Conservation (phyloP, 1,140 invertebrate genomes). For the Eupristina koningsbergeri region DNA sequence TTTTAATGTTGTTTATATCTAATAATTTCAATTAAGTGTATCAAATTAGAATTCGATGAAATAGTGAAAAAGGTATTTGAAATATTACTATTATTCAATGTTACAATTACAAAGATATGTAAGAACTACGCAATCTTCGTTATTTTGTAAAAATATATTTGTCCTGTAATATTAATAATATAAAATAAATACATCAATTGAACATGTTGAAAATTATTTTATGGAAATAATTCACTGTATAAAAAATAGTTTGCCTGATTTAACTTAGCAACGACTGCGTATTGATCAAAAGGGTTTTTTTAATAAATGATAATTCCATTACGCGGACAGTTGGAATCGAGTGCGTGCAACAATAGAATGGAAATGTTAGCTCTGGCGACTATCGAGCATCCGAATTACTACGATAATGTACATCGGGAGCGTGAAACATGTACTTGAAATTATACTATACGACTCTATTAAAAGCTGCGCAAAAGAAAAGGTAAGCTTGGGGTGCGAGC, state of each 20-base stretch:
- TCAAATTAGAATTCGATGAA: neutral
- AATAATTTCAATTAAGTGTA: neutral
- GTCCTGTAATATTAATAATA: no score
- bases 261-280: no score
- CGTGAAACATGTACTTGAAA: constrained; percentile 47
- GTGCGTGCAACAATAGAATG: neutral
- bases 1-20: neutral
- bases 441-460: constrained; percentile 63
- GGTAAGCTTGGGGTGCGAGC: neutral
- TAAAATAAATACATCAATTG: no score
- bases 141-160: no score
- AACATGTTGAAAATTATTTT: neutral
- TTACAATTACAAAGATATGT: neutral
- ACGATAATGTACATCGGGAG: constrained; percentile 9
- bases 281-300: no score
- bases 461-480: constrained; percentile 62
- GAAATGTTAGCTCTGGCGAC: neutral
- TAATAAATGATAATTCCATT: neutral
- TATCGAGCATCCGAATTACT: neutral
- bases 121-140: no score
- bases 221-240: no score
- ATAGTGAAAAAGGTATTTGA: neutral
- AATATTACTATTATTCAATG: neutral
- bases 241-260: no score
- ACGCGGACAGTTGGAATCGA: neutral